Conservation (phyloP, 2,797 vertebrate species). For the Anomalospiza imberbis region DNA sequence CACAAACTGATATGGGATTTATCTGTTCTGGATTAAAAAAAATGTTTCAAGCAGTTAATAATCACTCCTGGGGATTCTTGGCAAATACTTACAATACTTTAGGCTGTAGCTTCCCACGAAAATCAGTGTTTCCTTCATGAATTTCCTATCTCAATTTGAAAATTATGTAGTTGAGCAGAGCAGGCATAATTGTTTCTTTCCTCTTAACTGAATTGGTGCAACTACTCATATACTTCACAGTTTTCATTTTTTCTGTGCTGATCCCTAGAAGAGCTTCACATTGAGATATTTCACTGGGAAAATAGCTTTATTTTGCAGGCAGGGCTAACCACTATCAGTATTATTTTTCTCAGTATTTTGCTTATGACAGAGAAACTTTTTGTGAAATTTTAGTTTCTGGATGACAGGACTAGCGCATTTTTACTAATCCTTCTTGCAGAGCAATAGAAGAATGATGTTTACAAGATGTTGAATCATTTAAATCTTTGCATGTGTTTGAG, state of each 20-base stretch:
- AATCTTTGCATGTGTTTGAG: neutral
- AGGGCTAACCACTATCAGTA: neutral
- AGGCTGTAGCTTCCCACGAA: neutral
- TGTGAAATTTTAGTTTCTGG: neutral
- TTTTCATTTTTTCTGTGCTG: neutral
- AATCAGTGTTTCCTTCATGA: neutral
- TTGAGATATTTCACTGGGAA: neutral
- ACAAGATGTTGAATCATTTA: neutral
- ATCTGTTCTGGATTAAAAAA: neutral
- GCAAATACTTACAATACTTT: neutral
- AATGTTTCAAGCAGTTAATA: neutral
- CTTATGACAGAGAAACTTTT: neutral
- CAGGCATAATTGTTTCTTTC: neutral
- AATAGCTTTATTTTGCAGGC: neutral
- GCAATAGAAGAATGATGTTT: neutral
- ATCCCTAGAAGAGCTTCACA: neutral
- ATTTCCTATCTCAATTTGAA: neutral
- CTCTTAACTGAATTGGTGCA: neutral
- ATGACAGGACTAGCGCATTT: neutral
- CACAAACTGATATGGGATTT: neutral
- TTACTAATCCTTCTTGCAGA: neutral
- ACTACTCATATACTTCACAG: fast-evolving
- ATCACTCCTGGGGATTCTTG: neutral
- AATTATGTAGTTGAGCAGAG: neutral
- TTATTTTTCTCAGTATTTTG: neutral